Conservation (phyloP, 37 sponge, comb jelly and placozoan genomes). For the Spongia lamella region DNA sequence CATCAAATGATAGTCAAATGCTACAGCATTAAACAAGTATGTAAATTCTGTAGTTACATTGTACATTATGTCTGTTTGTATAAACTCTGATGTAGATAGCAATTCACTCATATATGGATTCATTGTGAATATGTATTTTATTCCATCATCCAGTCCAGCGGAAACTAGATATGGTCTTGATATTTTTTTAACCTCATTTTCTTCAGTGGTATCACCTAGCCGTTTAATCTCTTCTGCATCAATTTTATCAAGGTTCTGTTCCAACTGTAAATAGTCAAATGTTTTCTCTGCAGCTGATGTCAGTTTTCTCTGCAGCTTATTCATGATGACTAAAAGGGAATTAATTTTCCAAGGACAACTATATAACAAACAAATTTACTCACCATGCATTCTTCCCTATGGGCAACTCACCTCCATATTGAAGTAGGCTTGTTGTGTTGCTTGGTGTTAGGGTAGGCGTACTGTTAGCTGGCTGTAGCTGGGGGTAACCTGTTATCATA, state of each 20-base stretch:
- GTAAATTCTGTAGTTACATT: constrained; percentile 27
- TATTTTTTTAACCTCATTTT: constrained; percentile 9
- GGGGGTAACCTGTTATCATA: background rate
- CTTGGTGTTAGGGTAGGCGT: too few relatives aligned
- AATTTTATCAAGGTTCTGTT: constrained; percentile 11
- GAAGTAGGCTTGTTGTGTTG: too few relatives aligned
- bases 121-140: constrained; percentile 15
- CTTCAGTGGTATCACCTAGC: constrained; percentile 1
- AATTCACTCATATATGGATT: constrained; percentile 20
- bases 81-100: constrained; percentile 12
- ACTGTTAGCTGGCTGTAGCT: too few relatives aligned
- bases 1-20: constrained; percentile 11
- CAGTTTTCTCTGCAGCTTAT: too few relatives aligned
- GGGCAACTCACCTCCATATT: too few relatives aligned
- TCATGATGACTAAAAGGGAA: too few relatives aligned
- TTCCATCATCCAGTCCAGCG: constrained; percentile 25
- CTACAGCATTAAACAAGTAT: constrained; percentile 32
- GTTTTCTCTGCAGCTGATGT: too few relatives aligned
- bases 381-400: too few relatives aligned
- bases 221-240: constrained; percentile 20
- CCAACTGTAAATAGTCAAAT: background rate
- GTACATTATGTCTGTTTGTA: constrained; percentile 19
- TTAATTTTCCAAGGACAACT: background rate
- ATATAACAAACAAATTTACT: too few relatives aligned
- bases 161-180: constrained; percentile 32